phyloP scores from a whole-genome alignment of 2,797 vertebrate genomes.

The Triplophysa bombifrons region DNA sequence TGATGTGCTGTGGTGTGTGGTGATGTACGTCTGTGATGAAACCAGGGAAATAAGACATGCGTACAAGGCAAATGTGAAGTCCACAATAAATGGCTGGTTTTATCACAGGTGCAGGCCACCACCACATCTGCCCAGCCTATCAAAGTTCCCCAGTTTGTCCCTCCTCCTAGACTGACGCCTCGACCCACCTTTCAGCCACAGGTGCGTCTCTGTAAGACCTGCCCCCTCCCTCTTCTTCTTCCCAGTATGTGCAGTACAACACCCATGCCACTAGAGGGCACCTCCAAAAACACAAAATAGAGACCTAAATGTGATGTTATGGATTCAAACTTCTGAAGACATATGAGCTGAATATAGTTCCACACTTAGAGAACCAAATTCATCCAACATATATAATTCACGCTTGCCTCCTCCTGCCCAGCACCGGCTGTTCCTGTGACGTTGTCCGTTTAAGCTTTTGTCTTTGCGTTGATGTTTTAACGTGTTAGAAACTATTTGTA shows the following conservation, averaged over 20 bases:
- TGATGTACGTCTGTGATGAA: slow-evolving; percentile 53
- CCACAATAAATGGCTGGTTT: slow-evolving; percentile 71
- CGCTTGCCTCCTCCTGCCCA: slow-evolving; percentile 33
- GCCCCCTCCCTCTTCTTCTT: slow-evolving; percentile 61
- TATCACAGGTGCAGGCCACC: slow-evolving; percentile 94
- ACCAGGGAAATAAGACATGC: slow-evolving; percentile 9
- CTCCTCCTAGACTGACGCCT: slow-evolving; percentile 98
- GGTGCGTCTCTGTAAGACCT: slow-evolving; percentile 83
- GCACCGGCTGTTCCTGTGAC: slow-evolving; percentile 45
- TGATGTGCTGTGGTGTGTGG: slow-evolving; percentile 52
- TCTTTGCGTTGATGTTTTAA: slow-evolving; percentile 63
- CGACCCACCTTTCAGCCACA: slow-evolving; percentile 97
- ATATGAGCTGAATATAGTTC: background rate
- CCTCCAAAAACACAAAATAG: slow-evolving; percentile 58
- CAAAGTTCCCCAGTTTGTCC: slow-evolving; percentile 99
- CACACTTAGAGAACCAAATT: slow-evolving; percentile 9
- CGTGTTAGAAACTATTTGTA: slow-evolving; percentile 48
- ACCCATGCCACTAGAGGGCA: slow-evolving; percentile 71
- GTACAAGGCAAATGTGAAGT: background rate
- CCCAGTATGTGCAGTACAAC: slow-evolving; percentile 64
- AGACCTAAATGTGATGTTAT: background rate
- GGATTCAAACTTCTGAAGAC: slow-evolving; percentile 6
- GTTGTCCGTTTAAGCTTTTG: slow-evolving; percentile 40
- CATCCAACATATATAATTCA: background rate
- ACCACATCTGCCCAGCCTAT: slow-evolving; percentile 88